Conservation (phyloP, 2,113 vertebrate genomes). For the Sturnus vulgaris region DNA sequence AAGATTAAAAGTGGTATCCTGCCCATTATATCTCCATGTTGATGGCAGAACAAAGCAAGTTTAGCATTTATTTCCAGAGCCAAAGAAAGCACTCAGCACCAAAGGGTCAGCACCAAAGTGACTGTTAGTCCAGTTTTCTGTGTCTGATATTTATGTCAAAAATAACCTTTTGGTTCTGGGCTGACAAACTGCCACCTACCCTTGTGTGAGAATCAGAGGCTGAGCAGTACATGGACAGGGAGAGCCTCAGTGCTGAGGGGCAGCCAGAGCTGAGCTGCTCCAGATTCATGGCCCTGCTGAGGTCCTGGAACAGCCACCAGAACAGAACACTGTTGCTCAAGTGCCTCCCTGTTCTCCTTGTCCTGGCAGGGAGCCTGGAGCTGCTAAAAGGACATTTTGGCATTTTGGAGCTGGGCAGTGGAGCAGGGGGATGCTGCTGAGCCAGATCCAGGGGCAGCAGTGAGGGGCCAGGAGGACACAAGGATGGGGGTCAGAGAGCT, state of each 20-base stretch:
- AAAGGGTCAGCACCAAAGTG: background rate
- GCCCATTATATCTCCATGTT: conserved; percentile 13
- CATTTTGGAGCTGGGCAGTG: background rate
- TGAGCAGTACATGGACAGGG: background rate
- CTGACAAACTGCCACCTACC: background rate
- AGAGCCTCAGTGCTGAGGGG: background rate
- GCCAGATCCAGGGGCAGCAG: background rate
- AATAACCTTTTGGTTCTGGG: conserved; percentile 18
- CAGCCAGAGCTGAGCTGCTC: background rate
- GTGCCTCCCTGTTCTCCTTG: background rate
- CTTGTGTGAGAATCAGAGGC: background rate
- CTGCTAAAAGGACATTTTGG: background rate
- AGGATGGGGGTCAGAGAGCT: background rate
- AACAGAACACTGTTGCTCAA: background rate
- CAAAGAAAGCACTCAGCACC: background rate
- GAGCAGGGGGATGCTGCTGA: background rate
- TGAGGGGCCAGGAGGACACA: rapidly evolving
- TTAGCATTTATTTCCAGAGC: conserved; percentile 58
- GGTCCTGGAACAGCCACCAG: background rate
- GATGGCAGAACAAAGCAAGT: conserved; percentile 54
- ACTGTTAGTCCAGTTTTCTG: conserved; percentile 57
- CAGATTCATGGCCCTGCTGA: background rate
- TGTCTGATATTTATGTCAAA: conserved; percentile 34
- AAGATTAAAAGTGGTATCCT: conserved; percentile 50
- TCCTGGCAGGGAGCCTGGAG: background rate